Conservation (phyloP, 53 echinoderm and acorn worm species). For the Holothuria leucospilota region DNA sequence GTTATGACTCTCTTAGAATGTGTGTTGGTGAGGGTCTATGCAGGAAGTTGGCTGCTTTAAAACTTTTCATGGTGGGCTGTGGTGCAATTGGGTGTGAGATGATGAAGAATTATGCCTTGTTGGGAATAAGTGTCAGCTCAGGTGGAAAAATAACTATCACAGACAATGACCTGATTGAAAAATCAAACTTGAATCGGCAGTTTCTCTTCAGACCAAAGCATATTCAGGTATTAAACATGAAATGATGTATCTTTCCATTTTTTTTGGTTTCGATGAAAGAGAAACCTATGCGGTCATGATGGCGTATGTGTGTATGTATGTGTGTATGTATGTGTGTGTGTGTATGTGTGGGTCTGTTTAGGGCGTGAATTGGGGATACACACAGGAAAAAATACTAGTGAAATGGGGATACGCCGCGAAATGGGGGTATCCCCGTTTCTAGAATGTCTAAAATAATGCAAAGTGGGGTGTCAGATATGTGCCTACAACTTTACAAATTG, state of each 20-base stretch:
- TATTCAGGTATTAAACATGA: conserved; percentile 79
- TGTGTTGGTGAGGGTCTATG: conserved; percentile 79
- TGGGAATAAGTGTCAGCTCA: conserved; percentile 69
- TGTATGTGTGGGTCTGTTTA: too few species aligned
- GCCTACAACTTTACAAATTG: too few species aligned
- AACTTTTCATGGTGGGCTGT: conserved; percentile 96
- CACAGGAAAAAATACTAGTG: too few species aligned
- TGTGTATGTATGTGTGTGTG: too few species aligned
- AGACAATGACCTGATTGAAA: conserved; percentile 97
- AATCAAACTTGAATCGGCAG: conserved; percentile 96
- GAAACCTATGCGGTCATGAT: too few species aligned
- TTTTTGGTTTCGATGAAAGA: too few species aligned
- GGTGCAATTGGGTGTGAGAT: conserved; percentile 99
- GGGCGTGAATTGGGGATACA: too few species aligned
- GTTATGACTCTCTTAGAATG: conserved; percentile 85
- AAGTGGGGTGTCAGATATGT: too few species aligned
- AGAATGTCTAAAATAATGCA: too few species aligned
- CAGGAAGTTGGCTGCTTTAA: conserved; percentile 65
- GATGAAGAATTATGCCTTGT: conserved; percentile 95
- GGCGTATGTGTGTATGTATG: too few species aligned
- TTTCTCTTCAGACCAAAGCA: conserved; percentile 97
- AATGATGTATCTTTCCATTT: background rate
- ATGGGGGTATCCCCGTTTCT: too few species aligned
- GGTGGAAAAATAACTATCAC: conserved; percentile 92
- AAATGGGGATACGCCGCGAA: too few species aligned